Conservation (phyloP, 1,140 invertebrate genomes). For the Agrilus planipennis region DNA sequence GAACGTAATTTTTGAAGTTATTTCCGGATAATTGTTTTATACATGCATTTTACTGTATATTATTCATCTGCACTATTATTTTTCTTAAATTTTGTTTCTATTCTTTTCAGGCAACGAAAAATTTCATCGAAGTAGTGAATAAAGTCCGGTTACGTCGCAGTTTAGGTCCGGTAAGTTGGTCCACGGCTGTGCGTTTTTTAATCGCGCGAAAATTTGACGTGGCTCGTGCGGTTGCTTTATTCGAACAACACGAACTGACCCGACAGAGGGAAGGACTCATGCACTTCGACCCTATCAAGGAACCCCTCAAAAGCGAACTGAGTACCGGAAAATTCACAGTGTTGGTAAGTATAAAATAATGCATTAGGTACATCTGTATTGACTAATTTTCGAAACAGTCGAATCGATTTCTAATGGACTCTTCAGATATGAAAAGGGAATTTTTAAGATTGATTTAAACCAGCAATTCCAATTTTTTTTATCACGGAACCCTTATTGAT, state of each 20-base stretch:
- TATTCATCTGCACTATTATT: too few relatives aligned
- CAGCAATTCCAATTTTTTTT: too few relatives aligned
- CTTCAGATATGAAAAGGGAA: too few relatives aligned
- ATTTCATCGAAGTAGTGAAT: conserved; percentile 65
- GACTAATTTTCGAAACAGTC: too few relatives aligned
- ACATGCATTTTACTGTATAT: too few relatives aligned
- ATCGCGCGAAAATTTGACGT: conserved; percentile 93
- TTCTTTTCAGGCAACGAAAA: conserved; percentile 56
- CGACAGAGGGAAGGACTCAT: conserved; percentile 74
- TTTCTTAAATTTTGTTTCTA: neutral
- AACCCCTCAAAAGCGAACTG: conserved; percentile 76
- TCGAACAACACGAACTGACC: conserved; percentile 82
- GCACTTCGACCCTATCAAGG: conserved; percentile 64
- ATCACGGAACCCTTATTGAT: too few relatives aligned
- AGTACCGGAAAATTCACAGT: conserved; percentile 93
- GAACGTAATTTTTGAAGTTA: too few relatives aligned
- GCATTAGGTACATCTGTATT: too few relatives aligned
- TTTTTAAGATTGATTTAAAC: too few relatives aligned
- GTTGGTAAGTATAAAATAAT: conserved; percentile 57
- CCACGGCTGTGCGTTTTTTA: conserved; percentile 88
- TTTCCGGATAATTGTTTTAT: too few relatives aligned
- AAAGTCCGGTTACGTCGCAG: conserved; percentile 42
- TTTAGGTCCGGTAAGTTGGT: conserved; percentile 54
- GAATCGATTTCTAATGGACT: too few relatives aligned
- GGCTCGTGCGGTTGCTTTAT: conserved; percentile 71